Evolutionary conservation across 2,888 invertebrate species (phyloP).

Genomic region (Meiosimyza platycephala): DNA sequence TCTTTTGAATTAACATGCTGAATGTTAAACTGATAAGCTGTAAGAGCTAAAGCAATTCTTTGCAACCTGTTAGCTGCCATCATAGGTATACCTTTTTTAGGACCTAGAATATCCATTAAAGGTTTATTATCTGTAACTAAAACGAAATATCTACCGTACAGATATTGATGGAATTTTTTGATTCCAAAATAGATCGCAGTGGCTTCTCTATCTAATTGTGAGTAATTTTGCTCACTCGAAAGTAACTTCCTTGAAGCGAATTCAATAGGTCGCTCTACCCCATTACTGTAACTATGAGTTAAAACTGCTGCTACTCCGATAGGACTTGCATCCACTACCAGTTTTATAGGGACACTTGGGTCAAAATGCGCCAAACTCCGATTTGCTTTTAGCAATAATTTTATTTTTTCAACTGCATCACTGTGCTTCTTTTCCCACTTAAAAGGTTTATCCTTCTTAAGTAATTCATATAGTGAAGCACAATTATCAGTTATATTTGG

Average conservation of each 20-base stretch:
- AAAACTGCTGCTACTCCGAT: conserved; percentile 55
- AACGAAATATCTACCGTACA: neutral
- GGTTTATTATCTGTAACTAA: too few species aligned
- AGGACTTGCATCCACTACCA: conserved; percentile 49
- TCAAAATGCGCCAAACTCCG: conserved; percentile 48
- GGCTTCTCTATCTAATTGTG: conserved; percentile 33
- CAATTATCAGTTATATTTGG: conserved; percentile 37
- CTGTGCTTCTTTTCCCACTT: conserved; percentile 53
- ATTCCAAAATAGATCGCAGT: conserved; percentile 12
- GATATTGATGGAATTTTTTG: neutral
- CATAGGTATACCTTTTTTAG: too few species aligned
- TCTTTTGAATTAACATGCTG: conserved; percentile 43
- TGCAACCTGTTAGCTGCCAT: conserved; percentile 35
- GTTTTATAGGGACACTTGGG: conserved; percentile 27
- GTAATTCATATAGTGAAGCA: too few species aligned
- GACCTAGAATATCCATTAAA: too few species aligned
- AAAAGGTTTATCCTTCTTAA: conserved; percentile 38
- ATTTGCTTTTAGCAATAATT: conserved; percentile 45
- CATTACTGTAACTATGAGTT: conserved; percentile 54
- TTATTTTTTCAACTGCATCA: conserved; percentile 53
- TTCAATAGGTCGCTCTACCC: conserved; percentile 59
- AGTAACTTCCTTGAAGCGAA: conserved; percentile 55
- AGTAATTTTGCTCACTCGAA: conserved; percentile 35
- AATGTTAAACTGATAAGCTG: conserved; percentile 47
- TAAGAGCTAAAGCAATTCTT: conserved; percentile 45